Base-by-base conservation (phyloP, 2,888 invertebrate species). In the Agrochola circellaris region DNA sequence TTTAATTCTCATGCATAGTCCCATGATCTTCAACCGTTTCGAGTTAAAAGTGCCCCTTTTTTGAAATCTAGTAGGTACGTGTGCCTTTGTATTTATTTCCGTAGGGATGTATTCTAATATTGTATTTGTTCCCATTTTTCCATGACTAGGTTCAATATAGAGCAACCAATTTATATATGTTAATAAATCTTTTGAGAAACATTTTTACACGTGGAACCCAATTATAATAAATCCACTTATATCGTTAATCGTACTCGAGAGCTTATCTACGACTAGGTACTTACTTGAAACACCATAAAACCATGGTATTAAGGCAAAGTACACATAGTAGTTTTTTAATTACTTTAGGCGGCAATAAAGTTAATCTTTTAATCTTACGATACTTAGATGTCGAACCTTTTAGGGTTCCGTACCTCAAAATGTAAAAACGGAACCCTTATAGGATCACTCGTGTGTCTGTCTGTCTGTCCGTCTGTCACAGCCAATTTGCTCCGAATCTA, bases 321-420 rank as follows among this genome's bases (percentile, higher is more conserved):
- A 76, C 77, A 85, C 78, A 78, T 79, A 81, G 82, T 66, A 77
- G 75, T 51, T 51, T 71, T 84, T 90, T 90, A 86, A 89, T 79
- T 70, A 84, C 85, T 81, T 76, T 75, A 81, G 83, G 83, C 77
- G 79, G 79, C 79, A 83, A 74, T 90, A 89, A 90, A 90, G 84
- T 87, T 85, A 87, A 89, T 90, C 90, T 87, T 87, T 86, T 90
- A 88, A 90, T 90, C 89, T 85, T 67, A 83, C 77, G n/a, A n/a
- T n/a, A n/a, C 89, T 88, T 86, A 88, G 84, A 85, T 79, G 73
- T 78, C 83, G 81, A 77, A 85, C 83, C 81, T 75, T n/a, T n/a
- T n/a, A n/a, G n/a, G n/a, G n/a, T n/a, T n/a, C n/a, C n/a, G n/a
- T n/a, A n/a, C n/a, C n/a, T n/a, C n/a, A n/a, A n/a, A n/a, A n/a